phyloP scores from a whole-genome alignment of 2,113 vertebrate genomes.

The Scolopax mira region DNA sequence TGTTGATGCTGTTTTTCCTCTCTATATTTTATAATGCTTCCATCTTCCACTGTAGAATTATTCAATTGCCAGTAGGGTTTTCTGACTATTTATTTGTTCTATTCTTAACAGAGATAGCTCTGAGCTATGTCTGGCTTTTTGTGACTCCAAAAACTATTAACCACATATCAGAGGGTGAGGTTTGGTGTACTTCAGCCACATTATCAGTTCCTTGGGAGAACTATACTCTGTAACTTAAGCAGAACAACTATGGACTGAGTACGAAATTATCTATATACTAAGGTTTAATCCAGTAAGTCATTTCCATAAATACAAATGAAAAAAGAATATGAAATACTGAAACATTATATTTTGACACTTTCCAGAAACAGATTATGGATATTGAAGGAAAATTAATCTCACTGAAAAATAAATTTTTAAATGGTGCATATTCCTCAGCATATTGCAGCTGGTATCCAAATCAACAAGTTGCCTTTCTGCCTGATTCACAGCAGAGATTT shows the following conservation, averaged over 20 bases:
- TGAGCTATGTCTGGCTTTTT: not conserved
- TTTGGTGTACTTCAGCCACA: not conserved
- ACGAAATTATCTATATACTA: not conserved
- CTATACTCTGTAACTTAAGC: not conserved
- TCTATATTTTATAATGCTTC: not conserved
- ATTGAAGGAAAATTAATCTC: not conserved
- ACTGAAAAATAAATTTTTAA: not conserved
- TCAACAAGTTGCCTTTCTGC: not conserved
- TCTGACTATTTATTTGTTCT: not conserved
- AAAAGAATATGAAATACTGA: not conserved
- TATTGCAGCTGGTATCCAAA: not conserved
- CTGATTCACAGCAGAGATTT: not conserved
- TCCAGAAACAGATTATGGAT: not conserved
- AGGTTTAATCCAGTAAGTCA: not conserved
- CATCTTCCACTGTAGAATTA: not conserved
- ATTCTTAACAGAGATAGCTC: not conserved
- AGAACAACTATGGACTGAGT: not conserved
- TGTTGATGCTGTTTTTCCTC: rapidly evolving
- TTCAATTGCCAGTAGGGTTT: not conserved
- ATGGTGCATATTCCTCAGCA: not conserved
- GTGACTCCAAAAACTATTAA: not conserved
- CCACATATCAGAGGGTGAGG: not conserved
- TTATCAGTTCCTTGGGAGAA: not conserved
- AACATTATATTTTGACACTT: not conserved
- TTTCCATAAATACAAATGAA: not conserved